Conservation (phyloP, 2,797 vertebrate species). For the Trematocara caparti region DNA sequence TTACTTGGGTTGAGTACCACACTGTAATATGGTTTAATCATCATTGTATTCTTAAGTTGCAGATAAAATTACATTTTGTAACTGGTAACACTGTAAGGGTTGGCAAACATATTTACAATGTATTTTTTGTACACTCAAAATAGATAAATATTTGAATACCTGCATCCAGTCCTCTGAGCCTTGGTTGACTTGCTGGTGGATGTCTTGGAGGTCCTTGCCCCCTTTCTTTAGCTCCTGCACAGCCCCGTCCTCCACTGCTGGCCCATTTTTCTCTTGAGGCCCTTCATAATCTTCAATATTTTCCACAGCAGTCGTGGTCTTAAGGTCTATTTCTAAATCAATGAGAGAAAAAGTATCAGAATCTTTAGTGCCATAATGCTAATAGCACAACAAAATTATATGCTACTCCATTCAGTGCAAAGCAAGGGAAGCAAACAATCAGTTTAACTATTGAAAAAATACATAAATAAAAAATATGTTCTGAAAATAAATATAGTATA, state of each 20-base stretch:
- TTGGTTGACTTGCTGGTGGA: constrained; percentile 37
- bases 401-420: neutral
- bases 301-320: neutral
- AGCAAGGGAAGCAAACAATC: neutral
- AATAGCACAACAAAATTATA: neutral
- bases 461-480: neutral
- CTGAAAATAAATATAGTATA: neutral
- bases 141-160: constrained; percentile 17
- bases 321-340: constrained; percentile 5
- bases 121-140: neutral
- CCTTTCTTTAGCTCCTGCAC: constrained; percentile 64
- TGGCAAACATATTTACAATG: neutral
- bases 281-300: neutral
- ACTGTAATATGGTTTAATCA: neutral
- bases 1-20: neutral
- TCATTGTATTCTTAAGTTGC: neutral
- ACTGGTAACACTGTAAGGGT: neutral
- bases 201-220: constrained; percentile 32
- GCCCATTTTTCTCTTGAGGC: neutral
- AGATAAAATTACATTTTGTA: neutral
- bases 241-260: constrained; percentile 1
- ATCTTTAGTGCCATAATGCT: neutral
- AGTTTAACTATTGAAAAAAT: neutral
- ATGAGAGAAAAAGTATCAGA: neutral
- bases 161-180: constrained; percentile 68